These are phyloP conservation scores for Pseudopodoces humilis DNA, from an alignment of 2,113 vertebrate species.

Conservation along the genomic window DNA sequence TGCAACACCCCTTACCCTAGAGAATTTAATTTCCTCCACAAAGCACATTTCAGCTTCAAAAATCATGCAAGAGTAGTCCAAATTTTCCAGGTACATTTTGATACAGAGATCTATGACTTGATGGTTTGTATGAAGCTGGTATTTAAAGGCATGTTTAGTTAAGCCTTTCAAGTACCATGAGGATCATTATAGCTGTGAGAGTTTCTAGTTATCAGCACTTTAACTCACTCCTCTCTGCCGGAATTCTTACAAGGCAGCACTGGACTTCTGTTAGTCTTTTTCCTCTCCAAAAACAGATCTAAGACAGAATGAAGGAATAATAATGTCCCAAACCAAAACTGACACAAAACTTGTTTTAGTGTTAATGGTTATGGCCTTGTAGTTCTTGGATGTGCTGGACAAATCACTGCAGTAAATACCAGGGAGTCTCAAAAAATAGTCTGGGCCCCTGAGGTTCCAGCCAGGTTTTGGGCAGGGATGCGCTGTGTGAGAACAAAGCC, in stretches of 20 bases:
- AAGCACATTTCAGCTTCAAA: not conserved
- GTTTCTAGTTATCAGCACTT: not conserved
- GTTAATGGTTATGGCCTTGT: not conserved
- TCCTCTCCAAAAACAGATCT: not conserved
- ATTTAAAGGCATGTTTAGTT: not conserved
- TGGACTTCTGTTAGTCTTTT: not conserved
- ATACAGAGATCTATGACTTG: not conserved
- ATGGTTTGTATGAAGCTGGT: not conserved
- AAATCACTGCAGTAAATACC: not conserved
- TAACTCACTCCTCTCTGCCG: not conserved
- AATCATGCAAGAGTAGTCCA: not conserved
- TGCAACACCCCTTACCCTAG: not conserved
- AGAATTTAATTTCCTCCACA: not conserved
- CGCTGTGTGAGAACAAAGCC: not conserved
- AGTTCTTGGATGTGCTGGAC: not conserved
- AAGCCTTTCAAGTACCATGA: not conserved
- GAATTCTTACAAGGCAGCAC: not conserved
- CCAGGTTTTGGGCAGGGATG: not conserved
- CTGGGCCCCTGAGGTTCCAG: not conserved
- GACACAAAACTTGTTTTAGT: not conserved
- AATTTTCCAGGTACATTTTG: not conserved
- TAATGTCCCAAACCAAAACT: not conserved
- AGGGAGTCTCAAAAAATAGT: not conserved
- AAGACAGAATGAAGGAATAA: not conserved
- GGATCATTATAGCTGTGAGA: not conserved